These are phyloP conservation scores for Elegia similella DNA, from an alignment of 2,888 invertebrate genomes.

Conservation along the genomic window DNA sequence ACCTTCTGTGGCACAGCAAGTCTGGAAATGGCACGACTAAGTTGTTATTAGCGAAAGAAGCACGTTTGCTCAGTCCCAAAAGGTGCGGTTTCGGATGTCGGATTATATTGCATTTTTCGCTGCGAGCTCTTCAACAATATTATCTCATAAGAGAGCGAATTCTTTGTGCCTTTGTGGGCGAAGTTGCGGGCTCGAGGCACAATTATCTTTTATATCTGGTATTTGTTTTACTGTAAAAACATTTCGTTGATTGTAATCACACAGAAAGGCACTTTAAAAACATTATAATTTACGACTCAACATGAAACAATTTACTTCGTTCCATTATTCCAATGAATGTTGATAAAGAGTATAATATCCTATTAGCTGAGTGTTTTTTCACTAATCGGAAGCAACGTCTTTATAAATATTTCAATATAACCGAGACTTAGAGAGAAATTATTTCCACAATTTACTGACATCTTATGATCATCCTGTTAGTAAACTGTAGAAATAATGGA, in stretches of 20 bases:
- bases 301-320: too few relatives aligned
- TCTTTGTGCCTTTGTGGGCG: not conserved
- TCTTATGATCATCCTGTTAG: too few relatives aligned
- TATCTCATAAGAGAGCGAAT: not conserved
- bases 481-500: too few relatives aligned
- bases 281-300: too few relatives aligned
- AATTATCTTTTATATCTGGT: not conserved
- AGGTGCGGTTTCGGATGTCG: constrained; percentile 3
- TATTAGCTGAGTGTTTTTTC: too few relatives aligned
- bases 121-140: not conserved
- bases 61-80: not conserved
- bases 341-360: too few relatives aligned
- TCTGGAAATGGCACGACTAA: too few relatives aligned
- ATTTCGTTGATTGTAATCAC: not conserved
- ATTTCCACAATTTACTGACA: too few relatives aligned
- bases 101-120: constrained; percentile 13
- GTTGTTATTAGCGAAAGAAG: not conserved
- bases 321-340: too few relatives aligned
- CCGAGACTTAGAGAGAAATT: too few relatives aligned
- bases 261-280: not conserved
- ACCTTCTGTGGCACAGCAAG: not conserved
- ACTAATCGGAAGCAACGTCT: too few relatives aligned
- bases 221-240: not conserved
- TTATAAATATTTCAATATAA: too few relatives aligned
- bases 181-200: not conserved